Evolutionary conservation across 2,797 vertebrate species (phyloP).

Genomic region (Heliangelus exortis): DNA sequence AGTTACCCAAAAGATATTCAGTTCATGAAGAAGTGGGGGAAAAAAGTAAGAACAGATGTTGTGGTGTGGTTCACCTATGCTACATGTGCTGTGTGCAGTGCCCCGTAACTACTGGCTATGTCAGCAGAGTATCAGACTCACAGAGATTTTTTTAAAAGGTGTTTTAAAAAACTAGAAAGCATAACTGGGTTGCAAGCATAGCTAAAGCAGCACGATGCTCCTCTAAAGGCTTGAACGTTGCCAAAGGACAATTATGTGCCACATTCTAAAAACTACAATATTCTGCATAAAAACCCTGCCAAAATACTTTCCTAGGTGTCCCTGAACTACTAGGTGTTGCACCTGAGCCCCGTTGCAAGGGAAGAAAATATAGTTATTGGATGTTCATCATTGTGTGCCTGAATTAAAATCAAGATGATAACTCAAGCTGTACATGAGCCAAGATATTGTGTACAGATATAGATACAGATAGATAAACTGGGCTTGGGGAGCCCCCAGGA

Average conservation of each 20-base stretch:
- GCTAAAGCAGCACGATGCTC: neutral
- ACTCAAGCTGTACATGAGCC: slow-evolving; percentile 9
- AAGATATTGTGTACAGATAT: neutral
- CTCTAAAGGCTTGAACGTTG: neutral
- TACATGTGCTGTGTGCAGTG: neutral
- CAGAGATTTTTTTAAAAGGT: neutral
- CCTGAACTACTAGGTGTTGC: neutral
- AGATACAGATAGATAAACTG: neutral
- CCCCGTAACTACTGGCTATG: neutral
- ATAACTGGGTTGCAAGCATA: neutral
- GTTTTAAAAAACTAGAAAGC: neutral
- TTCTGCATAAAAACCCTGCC: neutral
- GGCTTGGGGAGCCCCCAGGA: slow-evolving; percentile 61
- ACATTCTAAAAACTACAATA: neutral
- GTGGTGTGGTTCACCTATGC: slow-evolving; percentile 5
- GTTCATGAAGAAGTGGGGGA: neutral
- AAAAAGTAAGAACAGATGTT: slow-evolving; percentile 15
- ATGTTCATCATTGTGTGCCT: neutral
- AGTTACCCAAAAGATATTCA: slow-evolving; percentile 11
- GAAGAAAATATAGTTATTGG: neutral
- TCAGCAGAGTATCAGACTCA: neutral
- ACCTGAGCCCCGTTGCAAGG: slow-evolving; percentile 1
- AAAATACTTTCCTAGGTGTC: slow-evolving; percentile 5
- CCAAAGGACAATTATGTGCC: neutral
- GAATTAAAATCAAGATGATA: slow-evolving; percentile 50